phyloP scores from a whole-genome alignment of 2,113 vertebrate species.

The Colaptes auratus region DNA sequence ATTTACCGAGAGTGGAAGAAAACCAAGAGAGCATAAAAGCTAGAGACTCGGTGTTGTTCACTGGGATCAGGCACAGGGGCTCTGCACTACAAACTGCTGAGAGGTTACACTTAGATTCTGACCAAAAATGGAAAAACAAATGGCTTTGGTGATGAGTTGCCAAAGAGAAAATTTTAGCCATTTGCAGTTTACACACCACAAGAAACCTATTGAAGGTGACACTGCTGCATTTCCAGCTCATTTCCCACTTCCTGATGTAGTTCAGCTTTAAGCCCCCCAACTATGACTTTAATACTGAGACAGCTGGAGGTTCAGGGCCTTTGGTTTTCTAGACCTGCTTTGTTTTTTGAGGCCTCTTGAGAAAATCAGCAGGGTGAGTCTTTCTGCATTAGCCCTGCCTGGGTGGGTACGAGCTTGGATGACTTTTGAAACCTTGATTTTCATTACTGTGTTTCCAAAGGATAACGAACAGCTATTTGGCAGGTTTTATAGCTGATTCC shows the following conservation, averaged over 20 bases:
- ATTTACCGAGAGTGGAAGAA: background rate
- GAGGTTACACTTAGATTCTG: background rate
- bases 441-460: background rate
- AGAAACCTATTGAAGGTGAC: background rate
- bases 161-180: background rate
- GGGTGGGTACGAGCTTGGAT: background rate
- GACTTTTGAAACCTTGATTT: background rate
- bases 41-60: background rate
- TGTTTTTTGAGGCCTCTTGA: background rate
- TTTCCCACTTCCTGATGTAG: background rate
- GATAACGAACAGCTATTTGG: background rate
- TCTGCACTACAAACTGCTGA: background rate
- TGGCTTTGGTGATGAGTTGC: background rate
- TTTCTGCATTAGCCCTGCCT: background rate
- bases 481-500: background rate
- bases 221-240: background rate
- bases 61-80: accelerated
- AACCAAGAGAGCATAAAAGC: background rate
- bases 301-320: background rate
- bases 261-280: background rate
- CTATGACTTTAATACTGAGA: background rate
- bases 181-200: background rate
- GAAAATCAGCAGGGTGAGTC: background rate
- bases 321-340: background rate
- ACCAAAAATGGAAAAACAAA: background rate